A percentile compares a stretch with the other conserved stretches of the same genome.
phyloP scores from a whole-genome alignment of 2,888 invertebrate species.

The Tridacna crocea region DNA sequence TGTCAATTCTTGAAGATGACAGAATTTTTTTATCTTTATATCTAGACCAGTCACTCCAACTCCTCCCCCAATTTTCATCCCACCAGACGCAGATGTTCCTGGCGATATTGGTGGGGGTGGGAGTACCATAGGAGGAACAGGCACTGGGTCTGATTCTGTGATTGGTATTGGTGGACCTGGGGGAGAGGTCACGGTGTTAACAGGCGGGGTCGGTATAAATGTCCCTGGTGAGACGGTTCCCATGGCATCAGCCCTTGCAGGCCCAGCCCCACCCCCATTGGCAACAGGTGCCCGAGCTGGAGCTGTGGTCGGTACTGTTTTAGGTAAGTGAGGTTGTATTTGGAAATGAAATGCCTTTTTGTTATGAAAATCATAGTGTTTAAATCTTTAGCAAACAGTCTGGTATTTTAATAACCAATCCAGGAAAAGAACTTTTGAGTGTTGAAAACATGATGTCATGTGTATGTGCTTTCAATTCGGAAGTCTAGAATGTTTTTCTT shows the following conservation, averaged over 20 bases:
- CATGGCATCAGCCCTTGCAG: constrained; percentile 54
- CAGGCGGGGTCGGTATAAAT: constrained; percentile 47
- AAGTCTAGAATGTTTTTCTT: too few species aligned
- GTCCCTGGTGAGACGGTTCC: constrained; percentile 63
- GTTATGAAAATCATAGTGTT: too few species aligned
- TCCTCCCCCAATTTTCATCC: constrained; percentile 52
- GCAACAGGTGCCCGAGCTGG: constrained; percentile 75
- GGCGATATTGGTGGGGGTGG: constrained; percentile 65
- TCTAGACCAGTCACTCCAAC: constrained; percentile 39
- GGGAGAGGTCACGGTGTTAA: constrained; percentile 32
- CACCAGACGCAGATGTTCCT: constrained; percentile 43
- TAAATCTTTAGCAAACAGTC: too few species aligned
- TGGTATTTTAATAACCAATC: background rate
- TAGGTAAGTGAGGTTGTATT: constrained; percentile 58
- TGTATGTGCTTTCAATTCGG: too few species aligned
- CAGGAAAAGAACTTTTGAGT: background rate
- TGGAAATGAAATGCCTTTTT: background rate
- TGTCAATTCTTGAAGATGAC: too few species aligned
- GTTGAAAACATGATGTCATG: too few species aligned
- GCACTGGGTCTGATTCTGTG: constrained; percentile 49
- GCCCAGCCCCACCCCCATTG: constrained; percentile 57
- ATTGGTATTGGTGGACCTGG: constrained; percentile 55
- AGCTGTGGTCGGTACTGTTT: constrained; percentile 76
- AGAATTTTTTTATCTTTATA: too few species aligned
- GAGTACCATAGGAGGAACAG: constrained; percentile 62